Evolutionary conservation across 2,797 vertebrate genomes (phyloP).

Genomic region (Micropoecilia bifurca): DNA sequence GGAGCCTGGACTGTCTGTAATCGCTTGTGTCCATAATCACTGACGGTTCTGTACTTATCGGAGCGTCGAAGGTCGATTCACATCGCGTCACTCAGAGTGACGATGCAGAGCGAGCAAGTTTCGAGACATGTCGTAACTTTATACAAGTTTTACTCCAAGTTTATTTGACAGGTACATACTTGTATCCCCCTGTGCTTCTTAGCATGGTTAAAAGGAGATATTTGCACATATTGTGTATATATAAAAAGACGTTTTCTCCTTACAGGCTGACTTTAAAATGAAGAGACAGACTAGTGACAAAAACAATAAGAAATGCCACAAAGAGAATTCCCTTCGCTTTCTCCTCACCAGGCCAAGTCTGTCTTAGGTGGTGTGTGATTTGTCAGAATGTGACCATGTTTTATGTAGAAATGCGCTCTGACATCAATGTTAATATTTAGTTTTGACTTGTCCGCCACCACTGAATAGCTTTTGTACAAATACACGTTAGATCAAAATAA

Average conservation of each 20-base stretch:
- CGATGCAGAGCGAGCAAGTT: background rate
- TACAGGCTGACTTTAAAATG: no score
- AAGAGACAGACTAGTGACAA: no score
- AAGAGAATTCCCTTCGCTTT: no score
- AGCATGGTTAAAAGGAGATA: background rate
- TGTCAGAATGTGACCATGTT: no score
- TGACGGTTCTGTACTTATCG: background rate
- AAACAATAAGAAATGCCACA: no score
- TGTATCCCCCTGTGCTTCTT: background rate
- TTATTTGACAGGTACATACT: background rate
- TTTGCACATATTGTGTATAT: background rate
- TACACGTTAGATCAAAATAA: no score
- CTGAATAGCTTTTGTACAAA: no score
- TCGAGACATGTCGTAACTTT: background rate
- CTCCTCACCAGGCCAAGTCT: no score
- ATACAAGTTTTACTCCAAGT: background rate
- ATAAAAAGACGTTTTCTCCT: background rate
- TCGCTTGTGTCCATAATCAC: conserved; percentile 17
- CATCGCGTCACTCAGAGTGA: background rate
- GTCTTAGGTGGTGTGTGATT: no score
- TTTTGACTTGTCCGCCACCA: no score
- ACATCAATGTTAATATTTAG: no score
- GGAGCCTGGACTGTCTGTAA: conserved; percentile 15
- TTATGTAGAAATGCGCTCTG: no score
- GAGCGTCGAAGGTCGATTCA: background rate